Evolutionary conservation across 2,113 vertebrate species (phyloP).

Genomic region (Psephotus haematonotus): DNA sequence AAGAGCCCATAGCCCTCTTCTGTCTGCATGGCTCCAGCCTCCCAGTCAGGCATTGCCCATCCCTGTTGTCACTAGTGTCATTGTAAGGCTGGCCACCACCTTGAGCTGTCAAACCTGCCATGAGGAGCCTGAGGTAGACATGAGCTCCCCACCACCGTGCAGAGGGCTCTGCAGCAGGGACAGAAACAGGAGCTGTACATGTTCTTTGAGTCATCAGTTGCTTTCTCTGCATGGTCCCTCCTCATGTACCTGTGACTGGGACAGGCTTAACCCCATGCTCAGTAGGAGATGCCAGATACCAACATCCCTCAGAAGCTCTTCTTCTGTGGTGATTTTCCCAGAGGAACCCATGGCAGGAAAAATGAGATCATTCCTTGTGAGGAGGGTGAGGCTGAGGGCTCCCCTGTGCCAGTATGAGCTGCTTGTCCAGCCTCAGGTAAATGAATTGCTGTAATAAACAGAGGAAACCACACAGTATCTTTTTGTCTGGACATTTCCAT

Average conservation of each 20-base stretch:
- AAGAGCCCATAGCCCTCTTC: not conserved
- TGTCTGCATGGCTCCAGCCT: not conserved
- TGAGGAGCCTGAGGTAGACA: accelerated
- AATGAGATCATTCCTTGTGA: accelerated
- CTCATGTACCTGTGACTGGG: not conserved
- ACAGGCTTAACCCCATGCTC: not conserved
- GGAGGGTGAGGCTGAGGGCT: not conserved
- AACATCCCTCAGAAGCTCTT: accelerated
- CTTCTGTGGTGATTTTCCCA: not conserved
- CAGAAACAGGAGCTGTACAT: accelerated
- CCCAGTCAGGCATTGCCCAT: accelerated
- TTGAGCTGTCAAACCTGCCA: accelerated
- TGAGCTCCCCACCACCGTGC: accelerated
- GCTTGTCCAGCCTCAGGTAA: not conserved
- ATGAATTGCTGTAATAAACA: not conserved
- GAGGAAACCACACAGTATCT: not conserved
- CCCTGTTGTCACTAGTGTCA: accelerated
- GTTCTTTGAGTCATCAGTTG: not conserved
- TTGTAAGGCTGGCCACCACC: accelerated
- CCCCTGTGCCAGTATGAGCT: accelerated
- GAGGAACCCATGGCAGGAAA: not conserved
- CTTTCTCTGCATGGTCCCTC: not conserved
- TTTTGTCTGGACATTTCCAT: not conserved
- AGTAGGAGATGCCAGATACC: not conserved
- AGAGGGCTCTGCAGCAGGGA: not conserved